Conservation (phyloP, 2,888 invertebrate genomes). For the Tipula lateralis region DNA sequence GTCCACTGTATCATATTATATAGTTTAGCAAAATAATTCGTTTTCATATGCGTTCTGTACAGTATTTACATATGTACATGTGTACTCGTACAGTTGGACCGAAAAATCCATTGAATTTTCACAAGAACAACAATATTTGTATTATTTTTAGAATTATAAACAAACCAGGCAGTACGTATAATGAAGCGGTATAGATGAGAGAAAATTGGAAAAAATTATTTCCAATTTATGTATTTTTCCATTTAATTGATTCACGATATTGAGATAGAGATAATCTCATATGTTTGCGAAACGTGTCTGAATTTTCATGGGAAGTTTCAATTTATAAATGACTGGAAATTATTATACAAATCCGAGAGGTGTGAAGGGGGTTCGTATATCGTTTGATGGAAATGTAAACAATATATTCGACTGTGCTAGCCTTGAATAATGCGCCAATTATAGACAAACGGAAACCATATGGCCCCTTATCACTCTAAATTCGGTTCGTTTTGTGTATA, state of each 20-base stretch:
- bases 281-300: no score
- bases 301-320: no score
- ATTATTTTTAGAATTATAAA: background rate
- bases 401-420: background rate
- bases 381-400: background rate
- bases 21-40: background rate
- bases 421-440: background rate
- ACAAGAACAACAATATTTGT: background rate
- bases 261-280: no score
- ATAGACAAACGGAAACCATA: background rate
- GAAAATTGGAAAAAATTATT: conserved; percentile 2
- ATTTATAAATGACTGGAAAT: background rate
- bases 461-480: background rate
- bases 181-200: background rate
- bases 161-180: background rate
- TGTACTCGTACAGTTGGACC: background rate
- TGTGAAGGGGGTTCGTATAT: background rate
- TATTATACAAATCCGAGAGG: background rate
- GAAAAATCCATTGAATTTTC: background rate
- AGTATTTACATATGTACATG: background rate
- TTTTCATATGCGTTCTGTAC: background rate
- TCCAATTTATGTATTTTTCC: background rate
- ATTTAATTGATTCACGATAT: background rate
- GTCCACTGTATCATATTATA: background rate
- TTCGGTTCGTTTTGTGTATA: background rate